Conservation (phyloP, 2,888 invertebrate genomes). For the Oeneis ivallda region DNA sequence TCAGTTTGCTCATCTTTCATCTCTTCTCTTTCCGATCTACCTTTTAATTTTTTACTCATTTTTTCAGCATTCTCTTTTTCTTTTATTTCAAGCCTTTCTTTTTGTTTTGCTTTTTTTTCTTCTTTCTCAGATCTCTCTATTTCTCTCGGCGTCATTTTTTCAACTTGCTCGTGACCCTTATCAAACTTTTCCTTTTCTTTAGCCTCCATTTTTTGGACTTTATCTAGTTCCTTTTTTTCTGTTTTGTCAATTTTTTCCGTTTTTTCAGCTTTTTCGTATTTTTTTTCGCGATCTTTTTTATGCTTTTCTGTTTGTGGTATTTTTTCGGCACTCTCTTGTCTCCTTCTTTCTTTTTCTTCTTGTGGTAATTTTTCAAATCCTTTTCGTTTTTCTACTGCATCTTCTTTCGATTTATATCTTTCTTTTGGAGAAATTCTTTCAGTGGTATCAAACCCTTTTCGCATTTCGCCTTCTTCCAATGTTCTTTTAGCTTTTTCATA, state of each 20-base stretch:
- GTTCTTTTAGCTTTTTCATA: too few relatives aligned
- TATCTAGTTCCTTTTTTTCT: background rate
- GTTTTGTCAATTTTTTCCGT: constrained; percentile 20
- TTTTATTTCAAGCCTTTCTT: constrained; percentile 12
- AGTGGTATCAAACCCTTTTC: too few relatives aligned
- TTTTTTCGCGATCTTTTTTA: constrained; percentile 20
- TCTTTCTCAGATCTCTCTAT: background rate
- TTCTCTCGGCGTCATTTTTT: background rate
- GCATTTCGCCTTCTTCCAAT: too few relatives aligned
- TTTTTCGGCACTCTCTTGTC: background rate
- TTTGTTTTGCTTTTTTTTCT: constrained; percentile 5
- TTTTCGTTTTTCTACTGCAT: background rate
- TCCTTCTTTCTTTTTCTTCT: background rate
- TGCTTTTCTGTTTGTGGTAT: background rate
- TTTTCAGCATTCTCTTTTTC: constrained; percentile 21
- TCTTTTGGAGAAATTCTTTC: too few relatives aligned
- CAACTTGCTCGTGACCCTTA: background rate
- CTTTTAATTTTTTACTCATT: constrained; percentile 18
- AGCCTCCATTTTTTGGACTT: constrained; percentile 2
- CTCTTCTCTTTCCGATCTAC: constrained; percentile 3
- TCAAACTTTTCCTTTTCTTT: constrained; percentile 27
- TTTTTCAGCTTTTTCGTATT: constrained; percentile 28
- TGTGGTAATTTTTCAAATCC: too few relatives aligned
- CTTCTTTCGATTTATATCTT: background rate
- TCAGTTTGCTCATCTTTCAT: background rate